Conservation (phyloP, 2,113 vertebrate species). For the Atractosteus spatula region DNA sequence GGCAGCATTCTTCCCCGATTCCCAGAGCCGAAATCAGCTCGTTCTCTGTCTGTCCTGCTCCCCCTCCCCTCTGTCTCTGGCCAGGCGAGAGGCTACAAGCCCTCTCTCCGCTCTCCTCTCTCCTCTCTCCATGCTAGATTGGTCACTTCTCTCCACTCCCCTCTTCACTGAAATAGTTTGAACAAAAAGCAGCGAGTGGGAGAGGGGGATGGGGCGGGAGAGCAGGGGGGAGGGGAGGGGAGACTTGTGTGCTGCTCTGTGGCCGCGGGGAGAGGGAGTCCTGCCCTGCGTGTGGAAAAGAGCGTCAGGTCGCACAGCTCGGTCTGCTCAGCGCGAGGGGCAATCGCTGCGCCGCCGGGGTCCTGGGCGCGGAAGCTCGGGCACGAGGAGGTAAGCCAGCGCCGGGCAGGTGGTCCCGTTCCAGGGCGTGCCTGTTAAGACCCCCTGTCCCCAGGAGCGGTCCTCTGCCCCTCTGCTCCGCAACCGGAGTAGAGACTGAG, state of each 20-base stretch:
- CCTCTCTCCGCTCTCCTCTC: conserved; percentile 30
- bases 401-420: conserved; percentile 10
- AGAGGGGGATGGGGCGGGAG: conserved; percentile 55
- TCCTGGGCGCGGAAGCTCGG: conserved; percentile 53
- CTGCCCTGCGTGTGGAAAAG: conserved; percentile 70
- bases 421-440: conserved; percentile 24
- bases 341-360: conserved; percentile 53
- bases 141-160: conserved; percentile 45
- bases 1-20: neutral
- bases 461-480: conserved; percentile 7
- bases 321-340: conserved; percentile 57
- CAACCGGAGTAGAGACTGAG: too few relatives aligned
- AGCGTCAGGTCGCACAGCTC: conserved; percentile 52
- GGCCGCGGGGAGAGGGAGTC: conserved; percentile 58
- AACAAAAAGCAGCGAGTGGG: conserved; percentile 62
- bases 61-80: conserved; percentile 33
- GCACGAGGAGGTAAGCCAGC: conserved; percentile 60
- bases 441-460: conserved; percentile 3
- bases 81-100: neutral
- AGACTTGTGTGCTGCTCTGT: conserved; percentile 61
- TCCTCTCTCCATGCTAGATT: conserved; percentile 36
- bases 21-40: neutral
- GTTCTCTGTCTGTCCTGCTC: conserved; percentile 1
- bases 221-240: conserved; percentile 58
- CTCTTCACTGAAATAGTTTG: conserved; percentile 67